Base-by-base conservation (phyloP, 2,113 vertebrate species). In the Sapajus apella region DNA sequence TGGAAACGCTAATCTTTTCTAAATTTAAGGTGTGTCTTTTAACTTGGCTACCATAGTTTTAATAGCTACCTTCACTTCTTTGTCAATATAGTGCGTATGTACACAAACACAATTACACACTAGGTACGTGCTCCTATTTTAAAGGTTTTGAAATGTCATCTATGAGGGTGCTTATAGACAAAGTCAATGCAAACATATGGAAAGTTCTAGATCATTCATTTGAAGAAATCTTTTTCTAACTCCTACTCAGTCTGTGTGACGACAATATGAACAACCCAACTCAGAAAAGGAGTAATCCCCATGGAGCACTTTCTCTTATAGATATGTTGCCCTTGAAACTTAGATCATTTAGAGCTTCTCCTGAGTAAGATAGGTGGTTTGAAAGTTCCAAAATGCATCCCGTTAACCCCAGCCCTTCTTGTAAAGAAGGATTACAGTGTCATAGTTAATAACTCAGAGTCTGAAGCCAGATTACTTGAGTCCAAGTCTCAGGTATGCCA, bases 1-100 rank as follows among this genome's bases (percentile, higher is more conserved):
- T 81, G 52, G 35, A 88, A 80, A 93, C 14, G 43, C 21, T 89
- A 87, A 92, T 93, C 27, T 84, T 91, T 82, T 85, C 47, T 70
- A 20, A 82, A 73, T 96, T 84, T 61, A 90, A 90, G 73, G 18
- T 89, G 1, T 64, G 11, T 27, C 37, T 95, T 94, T 75, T 37
- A 86, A 66, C 30, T 81, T 56, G 52, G 14, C 2, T 47, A 9
- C 81, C 45, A 10, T 32, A 35, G 20, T 77, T 95, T 40, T 64
- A 72, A 86, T 75, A 47, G 17, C 30, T 70, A 2, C 32, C 14
- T 82, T 35, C 4, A 32, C n/a, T 89, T 84, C 20, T 85, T 84
- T 82, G n/a, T 37, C 27, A 35, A 55, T 18, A 13, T 14, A 37
- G 23, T 37, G 23, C 37, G 8, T 2, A 4, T 30, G 56, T 5